These are phyloP conservation scores for Zaprionus africanus DNA, from an alignment of 1,140 invertebrate genomes.

Conservation along the genomic window DNA sequence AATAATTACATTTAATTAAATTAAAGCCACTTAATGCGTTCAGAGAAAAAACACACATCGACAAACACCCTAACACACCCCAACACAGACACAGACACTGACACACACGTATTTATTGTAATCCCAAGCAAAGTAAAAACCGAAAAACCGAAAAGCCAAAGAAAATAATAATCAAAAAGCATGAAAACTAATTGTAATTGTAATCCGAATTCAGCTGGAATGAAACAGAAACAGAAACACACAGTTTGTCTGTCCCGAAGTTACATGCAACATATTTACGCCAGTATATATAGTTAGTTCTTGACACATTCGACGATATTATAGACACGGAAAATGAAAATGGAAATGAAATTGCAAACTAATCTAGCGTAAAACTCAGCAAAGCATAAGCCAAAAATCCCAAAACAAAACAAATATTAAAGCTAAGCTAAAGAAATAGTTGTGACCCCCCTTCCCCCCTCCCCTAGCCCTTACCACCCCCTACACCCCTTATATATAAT, in stretches of 20 bases:
- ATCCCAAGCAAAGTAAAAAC: slow-evolving; percentile 53
- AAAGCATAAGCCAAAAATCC: slow-evolving; percentile 70
- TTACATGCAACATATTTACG: slow-evolving; percentile 25
- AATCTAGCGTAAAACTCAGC: slow-evolving; percentile 76
- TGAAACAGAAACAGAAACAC: slow-evolving; percentile 38
- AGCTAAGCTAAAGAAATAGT: slow-evolving; percentile 54
- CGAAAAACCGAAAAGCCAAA: slow-evolving; percentile 66
- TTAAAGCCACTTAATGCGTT: slow-evolving; percentile 67
- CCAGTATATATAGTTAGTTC: slow-evolving; percentile 43
- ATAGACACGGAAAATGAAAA: slow-evolving; percentile 30
- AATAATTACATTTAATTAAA: slow-evolving; percentile 68
- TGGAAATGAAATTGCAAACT: slow-evolving; percentile 56
- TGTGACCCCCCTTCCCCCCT: slow-evolving; percentile 30
- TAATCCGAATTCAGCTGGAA: slow-evolving; percentile 33
- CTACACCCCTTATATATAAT: slow-evolving; percentile 7
- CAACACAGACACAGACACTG: slow-evolving; percentile 23
- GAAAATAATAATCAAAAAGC: slow-evolving; percentile 64
- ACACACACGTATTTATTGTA: slow-evolving; percentile 67
- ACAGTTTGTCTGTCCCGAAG: slow-evolving; percentile 32
- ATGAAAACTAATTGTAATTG: slow-evolving; percentile 36
- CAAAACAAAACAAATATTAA: slow-evolving; percentile 37
- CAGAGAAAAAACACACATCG: slow-evolving; percentile 46
- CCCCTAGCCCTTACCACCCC: neutral
- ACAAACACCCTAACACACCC: slow-evolving; percentile 35
- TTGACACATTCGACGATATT: slow-evolving; percentile 42